These are phyloP conservation scores for Antrozous pallidus DNA, from an alignment of 2,797 vertebrate genomes.

Conservation along the genomic window DNA sequence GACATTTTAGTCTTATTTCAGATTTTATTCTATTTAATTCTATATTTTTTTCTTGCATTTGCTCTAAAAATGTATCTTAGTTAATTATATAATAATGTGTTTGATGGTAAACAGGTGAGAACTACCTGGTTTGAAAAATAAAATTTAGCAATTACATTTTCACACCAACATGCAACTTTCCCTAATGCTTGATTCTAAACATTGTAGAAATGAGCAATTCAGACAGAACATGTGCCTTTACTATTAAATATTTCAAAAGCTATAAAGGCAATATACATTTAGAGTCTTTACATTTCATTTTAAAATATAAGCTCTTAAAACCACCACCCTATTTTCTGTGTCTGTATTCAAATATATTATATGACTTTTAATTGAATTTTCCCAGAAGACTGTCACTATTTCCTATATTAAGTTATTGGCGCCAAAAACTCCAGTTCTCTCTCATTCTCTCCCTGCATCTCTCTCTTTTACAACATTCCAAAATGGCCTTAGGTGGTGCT, in stretches of 20 bases:
- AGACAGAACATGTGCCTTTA: slow-evolving; percentile 36
- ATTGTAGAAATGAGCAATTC: slow-evolving; percentile 31
- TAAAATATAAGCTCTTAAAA: neutral
- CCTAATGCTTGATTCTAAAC: neutral
- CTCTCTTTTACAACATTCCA: neutral
- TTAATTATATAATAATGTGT: neutral
- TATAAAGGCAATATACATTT: slow-evolving; percentile 15
- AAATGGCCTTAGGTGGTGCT: neutral
- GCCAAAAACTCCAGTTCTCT: neutral
- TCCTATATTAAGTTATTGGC: neutral
- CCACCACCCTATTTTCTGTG: neutral
- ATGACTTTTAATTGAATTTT: slow-evolving; percentile 49
- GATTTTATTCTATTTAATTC: slow-evolving; percentile 38
- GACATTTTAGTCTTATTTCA: slow-evolving; percentile 49
- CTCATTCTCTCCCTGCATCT: neutral
- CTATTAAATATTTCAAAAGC: slow-evolving; percentile 59
- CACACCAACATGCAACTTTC: neutral
- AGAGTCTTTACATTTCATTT: slow-evolving; percentile 35
- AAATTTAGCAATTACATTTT: slow-evolving; percentile 50
- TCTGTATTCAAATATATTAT: neutral
- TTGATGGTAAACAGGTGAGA: slow-evolving; percentile 39
- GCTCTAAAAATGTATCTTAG: neutral
- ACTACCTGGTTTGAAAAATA: slow-evolving; percentile 1
- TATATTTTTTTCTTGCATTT: neutral
- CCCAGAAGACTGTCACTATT: neutral